phyloP scores from a whole-genome alignment of 2,797 vertebrate genomes.

The Microctenopoma steveboyesi region DNA sequence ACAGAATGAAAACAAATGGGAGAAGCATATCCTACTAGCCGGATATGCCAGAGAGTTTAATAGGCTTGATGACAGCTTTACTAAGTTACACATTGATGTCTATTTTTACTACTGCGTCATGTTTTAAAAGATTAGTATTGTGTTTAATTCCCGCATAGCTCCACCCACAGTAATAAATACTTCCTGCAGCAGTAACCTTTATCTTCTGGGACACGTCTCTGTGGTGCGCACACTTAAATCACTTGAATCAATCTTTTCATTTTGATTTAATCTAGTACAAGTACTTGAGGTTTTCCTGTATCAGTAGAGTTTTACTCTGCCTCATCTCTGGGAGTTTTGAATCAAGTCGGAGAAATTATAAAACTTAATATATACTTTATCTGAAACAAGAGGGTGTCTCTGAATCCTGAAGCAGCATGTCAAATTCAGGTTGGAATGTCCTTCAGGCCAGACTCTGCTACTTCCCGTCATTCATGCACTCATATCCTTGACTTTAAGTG shows the following conservation, averaged over 20 bases:
- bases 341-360: background rate
- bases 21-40: conserved; percentile 48
- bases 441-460: conserved; percentile 55
- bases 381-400: conserved; percentile 7
- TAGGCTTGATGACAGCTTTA: conserved; percentile 81
- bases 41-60: conserved; percentile 72
- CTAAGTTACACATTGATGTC: conserved; percentile 71
- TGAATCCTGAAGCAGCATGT: conserved; percentile 19
- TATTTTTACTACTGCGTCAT: conserved; percentile 75
- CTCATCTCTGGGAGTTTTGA: background rate
- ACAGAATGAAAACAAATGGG: conserved; percentile 44
- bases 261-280: background rate
- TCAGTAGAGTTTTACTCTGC: background rate
- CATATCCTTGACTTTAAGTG: conserved; percentile 73
- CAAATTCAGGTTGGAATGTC: conserved; percentile 62
- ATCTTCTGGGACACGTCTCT: conserved; percentile 52
- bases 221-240: conserved; percentile 16
- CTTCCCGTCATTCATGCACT: conserved; percentile 78
- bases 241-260: background rate
- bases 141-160: conserved; percentile 71
- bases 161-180: conserved; percentile 60
- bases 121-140: conserved; percentile 67
- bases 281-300: background rate
- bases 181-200: conserved; percentile 66
- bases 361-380: conserved; percentile 3